These are phyloP conservation scores for Patella caerulea DNA, from an alignment of 2,888 invertebrate species.

Conservation along the genomic window DNA sequence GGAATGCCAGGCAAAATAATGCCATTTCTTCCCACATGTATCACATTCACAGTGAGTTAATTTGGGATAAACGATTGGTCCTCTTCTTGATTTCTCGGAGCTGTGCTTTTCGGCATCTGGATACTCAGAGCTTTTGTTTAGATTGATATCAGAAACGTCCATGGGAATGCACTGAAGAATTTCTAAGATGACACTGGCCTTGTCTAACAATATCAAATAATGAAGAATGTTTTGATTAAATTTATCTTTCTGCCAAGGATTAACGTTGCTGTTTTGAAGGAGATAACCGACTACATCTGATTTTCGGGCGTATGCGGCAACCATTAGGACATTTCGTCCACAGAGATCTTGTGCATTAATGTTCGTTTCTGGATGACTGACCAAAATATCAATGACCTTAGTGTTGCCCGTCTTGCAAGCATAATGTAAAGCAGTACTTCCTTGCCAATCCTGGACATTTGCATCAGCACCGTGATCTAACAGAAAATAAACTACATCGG, in stretches of 20 bases:
- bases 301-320: conserved; percentile 33
- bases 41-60: not conserved
- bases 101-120: no score
- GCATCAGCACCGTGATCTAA: conserved; percentile 32
- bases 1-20: not conserved
- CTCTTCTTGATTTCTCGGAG: no score
- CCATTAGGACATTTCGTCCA: conserved; percentile 37
- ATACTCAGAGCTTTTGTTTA: no score
- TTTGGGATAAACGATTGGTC: no score
- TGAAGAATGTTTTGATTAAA: conserved; percentile 35
- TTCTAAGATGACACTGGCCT: not conserved
- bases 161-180: no score
- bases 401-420: conserved; percentile 38
- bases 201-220: conserved; percentile 18
- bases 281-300: conserved; percentile 30
- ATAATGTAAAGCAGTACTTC: conserved; percentile 45
- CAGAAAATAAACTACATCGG: conserved; percentile 27
- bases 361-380: conserved; percentile 18
- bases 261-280: conserved; percentile 21
- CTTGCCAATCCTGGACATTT: conserved; percentile 40
- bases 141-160: no score
- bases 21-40: not conserved
- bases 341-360: conserved; percentile 26
- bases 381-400: conserved; percentile 28
- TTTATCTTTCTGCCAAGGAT: not conserved